Base-by-base conservation (phyloP, 2,888 invertebrate species). In the Ferdinandea cuprea region DNA sequence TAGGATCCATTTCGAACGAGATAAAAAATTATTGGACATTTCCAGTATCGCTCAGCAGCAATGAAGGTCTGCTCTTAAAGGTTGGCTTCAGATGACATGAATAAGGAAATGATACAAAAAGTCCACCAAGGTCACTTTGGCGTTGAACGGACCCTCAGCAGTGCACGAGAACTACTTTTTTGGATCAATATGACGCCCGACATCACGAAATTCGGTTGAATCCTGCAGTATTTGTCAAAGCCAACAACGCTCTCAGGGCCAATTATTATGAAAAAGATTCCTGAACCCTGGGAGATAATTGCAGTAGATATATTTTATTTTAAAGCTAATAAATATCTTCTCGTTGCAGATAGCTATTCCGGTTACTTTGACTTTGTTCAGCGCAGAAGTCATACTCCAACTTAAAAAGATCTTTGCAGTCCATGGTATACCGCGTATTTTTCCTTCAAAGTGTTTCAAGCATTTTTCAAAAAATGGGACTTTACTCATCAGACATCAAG, bases 401-500 rank as follows among this genome's bases (percentile, higher is more conserved):
- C 63, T 76, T 21, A 76, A 69, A 40, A 50, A 58, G 2, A 4
- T 44, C 21, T 58, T 68, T 15, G 56, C 73, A 25, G 19, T 35
- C 1, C 54, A 63, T 56, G 74, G 54, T 1, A 56, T 74, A 21
- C 66, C 66, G 1, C n/a, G 15, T 37, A 28, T 46, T 3, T 28
- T 73, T 44, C 59, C 40, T 68, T 25, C n/a, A 58, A 56, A 21
- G 46, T 58, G 15, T 68, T 66, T 15, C 46, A 58, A 35, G 32
- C 17, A 25, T 76, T 76, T 44, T 15, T 21, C 30, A 52, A 21
- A 32, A 59, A 42, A 61, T 77, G 59, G 69, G 68, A 52, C 17
- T 61, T 77, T 52, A 46, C 35, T 56, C 40, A 77, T 77, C 46
- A 50, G n/a, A 78, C 78, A 0, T 69, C 78, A 50, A 78, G 71